These are phyloP conservation scores for Ectemnius continuus DNA, from an alignment of 2,888 invertebrate species.

Conservation along the genomic window DNA sequence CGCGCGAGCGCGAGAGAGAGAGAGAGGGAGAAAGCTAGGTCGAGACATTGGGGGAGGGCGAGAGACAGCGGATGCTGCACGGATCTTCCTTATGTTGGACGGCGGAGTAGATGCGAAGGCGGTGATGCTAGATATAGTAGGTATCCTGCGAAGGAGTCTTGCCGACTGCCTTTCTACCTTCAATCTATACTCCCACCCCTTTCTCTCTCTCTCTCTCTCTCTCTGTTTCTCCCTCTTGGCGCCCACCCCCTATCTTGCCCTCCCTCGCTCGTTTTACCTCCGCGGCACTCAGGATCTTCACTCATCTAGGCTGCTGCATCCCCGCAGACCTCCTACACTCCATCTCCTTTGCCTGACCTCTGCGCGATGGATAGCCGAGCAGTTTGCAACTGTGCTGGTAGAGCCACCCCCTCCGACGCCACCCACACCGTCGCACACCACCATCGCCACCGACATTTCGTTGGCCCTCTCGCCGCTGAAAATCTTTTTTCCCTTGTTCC, in stretches of 20 bases:
- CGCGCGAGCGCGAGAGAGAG: neutral
- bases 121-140: slow-evolving; percentile 51
- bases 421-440: too few species aligned
- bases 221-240: neutral
- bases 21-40: slow-evolving; percentile 7
- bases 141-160: slow-evolving; percentile 62
- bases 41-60: neutral
- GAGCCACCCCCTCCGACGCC: neutral
- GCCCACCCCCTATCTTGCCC: neutral
- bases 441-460: slow-evolving; percentile 19
- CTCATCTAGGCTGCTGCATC: slow-evolving; percentile 20
- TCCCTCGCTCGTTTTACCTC: neutral
- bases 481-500: slow-evolving; percentile 16
- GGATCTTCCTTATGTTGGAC: slow-evolving; percentile 33
- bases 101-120: slow-evolving; percentile 17
- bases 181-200: slow-evolving; percentile 12
- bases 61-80: slow-evolving; percentile 27
- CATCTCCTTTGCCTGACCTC: slow-evolving; percentile 23
- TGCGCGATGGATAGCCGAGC: neutral
- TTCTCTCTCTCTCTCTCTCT: too few species aligned
- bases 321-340: slow-evolving; percentile 22
- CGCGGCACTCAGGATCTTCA: slow-evolving; percentile 19
- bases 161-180: slow-evolving; percentile 57
- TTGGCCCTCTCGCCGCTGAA: slow-evolving; percentile 23
- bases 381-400: too few species aligned